phyloP scores from a whole-genome alignment of 2,888 invertebrate species.

The Pomacea canaliculata region DNA sequence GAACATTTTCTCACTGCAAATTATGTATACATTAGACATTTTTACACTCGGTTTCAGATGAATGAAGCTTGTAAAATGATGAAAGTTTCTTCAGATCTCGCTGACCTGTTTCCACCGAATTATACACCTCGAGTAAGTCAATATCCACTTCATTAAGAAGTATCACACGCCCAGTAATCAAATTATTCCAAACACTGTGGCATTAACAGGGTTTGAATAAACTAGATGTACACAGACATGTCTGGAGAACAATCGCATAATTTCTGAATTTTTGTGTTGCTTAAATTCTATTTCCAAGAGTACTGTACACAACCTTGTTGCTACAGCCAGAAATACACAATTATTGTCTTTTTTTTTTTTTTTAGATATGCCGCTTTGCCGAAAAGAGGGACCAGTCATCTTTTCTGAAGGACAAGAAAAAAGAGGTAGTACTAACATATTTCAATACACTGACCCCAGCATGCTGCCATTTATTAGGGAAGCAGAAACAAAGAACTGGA shows the following conservation, averaged over 20 bases:
- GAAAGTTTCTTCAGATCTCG: neutral
- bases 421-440: no score
- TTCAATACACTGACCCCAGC: no score
- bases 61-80: slow-evolving; percentile 20
- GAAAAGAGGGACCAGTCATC: slow-evolving; percentile 5
- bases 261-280: neutral
- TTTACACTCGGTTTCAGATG: slow-evolving; percentile 5
- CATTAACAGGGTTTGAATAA: no score
- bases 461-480: no score
- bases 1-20: no score
- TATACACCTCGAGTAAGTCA: neutral
- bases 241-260: no score
- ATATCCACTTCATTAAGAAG: no score
- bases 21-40: no score
- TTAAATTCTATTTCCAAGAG: neutral
- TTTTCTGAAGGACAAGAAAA: slow-evolving; percentile 11
- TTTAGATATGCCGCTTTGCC: slow-evolving; percentile 14
- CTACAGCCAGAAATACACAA: neutral
- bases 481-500: no score
- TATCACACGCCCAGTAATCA: no score
- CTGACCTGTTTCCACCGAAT: neutral
- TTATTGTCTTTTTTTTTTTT: neutral
- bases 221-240: no score
- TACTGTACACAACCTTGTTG: neutral
- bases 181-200: no score